phyloP scores from a whole-genome alignment of 2,113 vertebrate genomes.

The Myotis lucifugus region DNA sequence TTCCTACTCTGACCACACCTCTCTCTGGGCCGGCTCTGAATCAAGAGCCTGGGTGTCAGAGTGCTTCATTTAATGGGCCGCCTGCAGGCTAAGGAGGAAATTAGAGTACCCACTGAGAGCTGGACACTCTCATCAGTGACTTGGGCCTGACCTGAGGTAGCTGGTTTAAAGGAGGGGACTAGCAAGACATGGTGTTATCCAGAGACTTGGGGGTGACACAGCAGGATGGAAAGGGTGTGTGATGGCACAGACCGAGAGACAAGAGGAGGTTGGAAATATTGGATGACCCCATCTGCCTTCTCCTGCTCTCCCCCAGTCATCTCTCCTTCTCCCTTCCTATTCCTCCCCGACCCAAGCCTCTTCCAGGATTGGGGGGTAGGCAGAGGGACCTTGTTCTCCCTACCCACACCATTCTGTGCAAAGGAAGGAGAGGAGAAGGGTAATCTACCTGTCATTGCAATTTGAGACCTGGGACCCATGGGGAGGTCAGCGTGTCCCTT shows the following conservation, averaged over 20 bases:
- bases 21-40: not conserved
- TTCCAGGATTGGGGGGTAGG: not conserved
- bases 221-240: rapidly evolving
- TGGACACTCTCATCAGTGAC: not conserved
- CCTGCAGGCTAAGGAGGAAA: conserved; percentile 35
- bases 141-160: not conserved
- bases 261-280: not conserved
- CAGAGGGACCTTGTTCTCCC: not conserved
- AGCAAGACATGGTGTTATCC: not conserved
- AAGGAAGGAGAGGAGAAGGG: not conserved
- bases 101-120: not conserved
- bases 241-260: not conserved
- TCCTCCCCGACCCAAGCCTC: rapidly evolving
- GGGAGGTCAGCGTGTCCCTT: not conserved
- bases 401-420: rapidly evolving
- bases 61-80: conserved; percentile 39
- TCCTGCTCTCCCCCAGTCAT: too few species aligned
- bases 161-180: not conserved
- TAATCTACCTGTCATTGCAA: not conserved
- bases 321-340: too few species aligned
- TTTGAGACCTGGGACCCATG: not conserved
- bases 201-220: not conserved
- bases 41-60: conserved; percentile 50
- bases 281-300: not conserved
- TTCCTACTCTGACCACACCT: not conserved